Evolutionary conservation across 2,888 invertebrate species (phyloP).

Genomic region (Tachina fera): DNA sequence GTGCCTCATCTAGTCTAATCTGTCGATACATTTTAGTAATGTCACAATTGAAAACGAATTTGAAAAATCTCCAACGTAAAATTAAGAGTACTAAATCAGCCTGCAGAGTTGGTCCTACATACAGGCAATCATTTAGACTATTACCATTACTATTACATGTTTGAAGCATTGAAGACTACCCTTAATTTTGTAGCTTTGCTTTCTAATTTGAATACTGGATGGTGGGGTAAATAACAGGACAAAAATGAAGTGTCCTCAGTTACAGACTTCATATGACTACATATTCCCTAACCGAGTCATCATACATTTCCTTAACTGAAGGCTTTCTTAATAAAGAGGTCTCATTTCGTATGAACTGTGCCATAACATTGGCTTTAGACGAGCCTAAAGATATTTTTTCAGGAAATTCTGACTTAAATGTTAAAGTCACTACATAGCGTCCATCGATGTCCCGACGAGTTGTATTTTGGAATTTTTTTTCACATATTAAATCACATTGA

Average conservation of each 20-base stretch:
- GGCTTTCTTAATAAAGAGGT: not conserved
- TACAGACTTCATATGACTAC: not conserved
- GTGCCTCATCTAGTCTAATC: not conserved
- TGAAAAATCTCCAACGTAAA: not conserved
- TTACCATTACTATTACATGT: not conserved
- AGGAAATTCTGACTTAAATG: not conserved
- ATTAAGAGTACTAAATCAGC: not conserved
- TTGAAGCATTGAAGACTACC: not conserved
- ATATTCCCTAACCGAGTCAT: not conserved
- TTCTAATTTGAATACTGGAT: constrained; percentile 1
- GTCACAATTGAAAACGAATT: not conserved
- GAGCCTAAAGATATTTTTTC: not conserved
- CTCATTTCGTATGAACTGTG: not conserved
- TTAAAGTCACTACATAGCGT: not conserved
- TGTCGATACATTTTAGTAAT: not conserved
- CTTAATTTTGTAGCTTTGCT: not conserved
- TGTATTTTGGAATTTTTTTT: not conserved
- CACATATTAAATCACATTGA: not conserved
- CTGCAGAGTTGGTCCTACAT: not conserved
- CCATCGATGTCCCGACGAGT: not conserved
- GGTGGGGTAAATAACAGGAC: constrained; percentile 9
- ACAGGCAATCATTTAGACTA: not conserved
- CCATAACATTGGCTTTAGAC: not conserved
- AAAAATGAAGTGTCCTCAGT: too few relatives aligned
- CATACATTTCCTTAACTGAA: not conserved